Evolutionary conservation across 2,797 vertebrate genomes (phyloP), one percentile per base, ranked within the genome.

Genomic region (Neosilurus mollespiculum): DNA sequence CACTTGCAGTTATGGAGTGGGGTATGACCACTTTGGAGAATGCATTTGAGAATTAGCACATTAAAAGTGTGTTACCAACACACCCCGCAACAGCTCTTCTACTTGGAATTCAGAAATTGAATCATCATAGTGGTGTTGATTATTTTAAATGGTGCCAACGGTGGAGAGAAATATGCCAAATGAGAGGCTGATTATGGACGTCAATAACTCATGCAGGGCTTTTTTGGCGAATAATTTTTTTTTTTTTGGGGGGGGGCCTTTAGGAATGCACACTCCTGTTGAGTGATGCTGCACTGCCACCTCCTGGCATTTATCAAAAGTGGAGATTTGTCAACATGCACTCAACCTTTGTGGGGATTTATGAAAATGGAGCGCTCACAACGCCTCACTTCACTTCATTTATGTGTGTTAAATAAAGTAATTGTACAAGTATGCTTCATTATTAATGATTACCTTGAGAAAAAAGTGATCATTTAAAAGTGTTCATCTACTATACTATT

Each of bases 221-320:
- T 81, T 83, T 87, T 86, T 89, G 85, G 86, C 82, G 85, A 90
- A 90, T 90, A 86, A 82, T 89, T 78, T 73, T 24, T 76, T 77
- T 54, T 72, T n/a, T 6, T n/a, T 14, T 18, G 30, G 26, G 18
- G 49, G 26, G 26, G 72, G n/a, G 3, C 14, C 3, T 65, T 26
- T 65, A 5, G 16, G 9, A 34, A 20, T 12, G 26, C 8, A 6
- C 59, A 30, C 86, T 88, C 81, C 14, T 20, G 64, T 92, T 94
- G 71, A 82, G 91, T 92, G 90, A 93, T 93, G 90, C 91, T 92
- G 89, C 89, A 94, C 94, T 95, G 95, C 93, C 94, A 94, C 93
- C 95, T 95, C 90, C 92, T 94, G 95, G 87, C 75, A 69, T 64
- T 9, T 70, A 71, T 65, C 49, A 88, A 87, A 92, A 92, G 18